Percentiles rank a stretch among this genome's conserved stretches.
These are phyloP conservation scores for Apogon talboti DNA, from an alignment of 2,797 vertebrate species.

Conservation along the genomic window DNA sequence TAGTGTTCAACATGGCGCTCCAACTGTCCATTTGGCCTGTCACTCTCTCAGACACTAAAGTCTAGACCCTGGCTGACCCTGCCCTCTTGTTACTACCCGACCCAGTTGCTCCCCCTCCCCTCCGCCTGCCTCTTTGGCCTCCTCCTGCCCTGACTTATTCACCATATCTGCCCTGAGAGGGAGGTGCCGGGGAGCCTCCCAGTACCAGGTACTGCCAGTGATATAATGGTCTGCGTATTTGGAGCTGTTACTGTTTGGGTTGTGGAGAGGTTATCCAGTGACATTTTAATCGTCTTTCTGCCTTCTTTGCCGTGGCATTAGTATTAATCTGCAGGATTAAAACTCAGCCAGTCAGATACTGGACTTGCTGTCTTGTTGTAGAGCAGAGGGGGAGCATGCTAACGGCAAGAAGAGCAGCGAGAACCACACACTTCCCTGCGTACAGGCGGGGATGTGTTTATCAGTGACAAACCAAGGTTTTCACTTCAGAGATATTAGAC, in stretches of 20 bases:
- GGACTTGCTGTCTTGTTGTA: slow-evolving; percentile 62
- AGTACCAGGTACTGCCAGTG: slow-evolving; percentile 74
- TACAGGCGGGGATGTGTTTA: slow-evolving; percentile 49
- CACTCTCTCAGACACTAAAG: slow-evolving; percentile 60
- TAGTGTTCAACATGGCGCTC: slow-evolving; percentile 44
- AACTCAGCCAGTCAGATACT: slow-evolving; percentile 70
- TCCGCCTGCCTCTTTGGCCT: slow-evolving; percentile 11
- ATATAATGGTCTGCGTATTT: slow-evolving; percentile 73
- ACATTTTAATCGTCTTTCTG: slow-evolving; percentile 84
- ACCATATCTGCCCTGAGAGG: slow-evolving; percentile 42
- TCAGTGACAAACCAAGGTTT: slow-evolving; percentile 51
- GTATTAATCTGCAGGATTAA: slow-evolving; percentile 81
- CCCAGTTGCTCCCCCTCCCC: slow-evolving; percentile 21
- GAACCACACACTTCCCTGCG: slow-evolving; percentile 28
- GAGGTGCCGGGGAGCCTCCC: slow-evolving; percentile 61
- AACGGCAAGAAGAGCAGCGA: slow-evolving; percentile 27
- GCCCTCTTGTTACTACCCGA: slow-evolving; percentile 28
- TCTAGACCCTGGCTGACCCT: slow-evolving; percentile 52
- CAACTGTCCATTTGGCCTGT: slow-evolving; percentile 64
- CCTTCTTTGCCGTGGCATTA: slow-evolving; percentile 76
- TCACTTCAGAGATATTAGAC: slow-evolving; percentile 41
- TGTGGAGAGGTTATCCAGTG: slow-evolving; percentile 77
- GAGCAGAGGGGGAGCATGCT: slow-evolving; percentile 46
- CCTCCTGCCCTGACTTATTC: slow-evolving; percentile 42
- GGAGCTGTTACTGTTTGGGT: slow-evolving; percentile 76